A percentile compares a stretch with the other conserved stretches of the same genome.
Conservation (phyloP, 2,888 invertebrate species). For the Meiosimyza platycephala region DNA sequence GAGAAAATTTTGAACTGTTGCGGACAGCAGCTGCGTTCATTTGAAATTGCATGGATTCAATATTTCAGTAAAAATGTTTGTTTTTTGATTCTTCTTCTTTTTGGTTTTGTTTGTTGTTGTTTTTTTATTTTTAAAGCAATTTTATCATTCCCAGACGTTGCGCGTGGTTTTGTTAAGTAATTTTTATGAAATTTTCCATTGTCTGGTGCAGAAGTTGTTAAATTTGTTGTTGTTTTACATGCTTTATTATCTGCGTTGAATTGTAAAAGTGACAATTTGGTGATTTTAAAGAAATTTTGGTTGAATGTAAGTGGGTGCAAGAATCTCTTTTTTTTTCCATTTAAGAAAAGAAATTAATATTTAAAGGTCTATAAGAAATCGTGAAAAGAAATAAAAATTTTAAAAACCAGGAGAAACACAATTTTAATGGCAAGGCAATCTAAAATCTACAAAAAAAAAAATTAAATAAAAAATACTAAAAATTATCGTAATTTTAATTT, state of each 20-base stretch:
- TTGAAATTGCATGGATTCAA: background rate
- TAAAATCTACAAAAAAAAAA: too few relatives aligned
- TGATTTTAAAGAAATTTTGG: background rate
- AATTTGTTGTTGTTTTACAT: background rate
- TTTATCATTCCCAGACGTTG: background rate
- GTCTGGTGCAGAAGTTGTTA: too few relatives aligned
- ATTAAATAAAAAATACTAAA: too few relatives aligned
- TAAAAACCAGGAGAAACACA: too few relatives aligned
- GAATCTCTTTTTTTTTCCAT: too few relatives aligned
- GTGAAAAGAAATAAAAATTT: too few relatives aligned
- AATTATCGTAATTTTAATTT: too few relatives aligned
- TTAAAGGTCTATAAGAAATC: too few relatives aligned
- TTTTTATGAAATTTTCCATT: too few relatives aligned
- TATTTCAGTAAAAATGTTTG: background rate
- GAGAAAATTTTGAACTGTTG: constrained; percentile 15
- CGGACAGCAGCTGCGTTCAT: constrained; percentile 22
- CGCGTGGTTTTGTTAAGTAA: background rate
- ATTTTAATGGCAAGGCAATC: too few relatives aligned
- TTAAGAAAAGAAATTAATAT: too few relatives aligned
- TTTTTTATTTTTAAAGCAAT: background rate
- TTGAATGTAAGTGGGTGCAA: background rate
- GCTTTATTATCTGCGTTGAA: background rate
- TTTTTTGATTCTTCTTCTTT: background rate
- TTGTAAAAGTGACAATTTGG: constrained; percentile 4
- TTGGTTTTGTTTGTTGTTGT: background rate